Evolutionary conservation across 2,888 invertebrate genomes (phyloP).

Genomic region (Synergus japonicus): DNA sequence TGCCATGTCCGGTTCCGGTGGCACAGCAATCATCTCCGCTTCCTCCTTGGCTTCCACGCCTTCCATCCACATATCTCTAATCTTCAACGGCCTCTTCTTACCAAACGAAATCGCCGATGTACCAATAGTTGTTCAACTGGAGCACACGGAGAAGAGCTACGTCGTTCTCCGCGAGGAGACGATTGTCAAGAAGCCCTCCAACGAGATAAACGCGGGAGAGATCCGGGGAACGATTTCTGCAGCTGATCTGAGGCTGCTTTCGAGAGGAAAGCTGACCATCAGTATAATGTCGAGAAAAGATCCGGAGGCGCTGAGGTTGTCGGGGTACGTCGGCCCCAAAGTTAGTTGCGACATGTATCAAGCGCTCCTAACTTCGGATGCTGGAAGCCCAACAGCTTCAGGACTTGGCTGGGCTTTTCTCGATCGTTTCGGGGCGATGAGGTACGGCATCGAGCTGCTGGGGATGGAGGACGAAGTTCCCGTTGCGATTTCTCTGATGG

Average conservation of each 20-base stretch:
- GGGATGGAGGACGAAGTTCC: constrained; percentile 78
- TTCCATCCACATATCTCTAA: constrained; percentile 87
- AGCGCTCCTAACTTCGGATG: constrained; percentile 81
- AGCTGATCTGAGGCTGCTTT: constrained; percentile 86
- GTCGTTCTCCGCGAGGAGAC: constrained; percentile 86
- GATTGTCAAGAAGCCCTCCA: constrained; percentile 84
- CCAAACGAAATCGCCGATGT: constrained; percentile 83
- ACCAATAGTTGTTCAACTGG: constrained; percentile 84
- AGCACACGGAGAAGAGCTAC: constrained; percentile 85
- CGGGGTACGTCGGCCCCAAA: constrained; percentile 86
- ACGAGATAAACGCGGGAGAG: constrained; percentile 88
- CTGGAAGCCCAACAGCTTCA: constrained; percentile 74
- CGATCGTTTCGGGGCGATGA: constrained; percentile 87
- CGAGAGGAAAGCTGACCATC: constrained; percentile 86
- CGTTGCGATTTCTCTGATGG: constrained; percentile 83
- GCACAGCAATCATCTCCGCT: constrained; percentile 91
- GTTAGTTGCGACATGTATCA: constrained; percentile 90
- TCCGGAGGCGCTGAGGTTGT: constrained; percentile 82
- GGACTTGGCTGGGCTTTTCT: constrained; percentile 89
- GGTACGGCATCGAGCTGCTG: constrained; percentile 82
- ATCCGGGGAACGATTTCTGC: constrained; percentile 88
- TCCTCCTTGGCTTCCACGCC: constrained; percentile 87
- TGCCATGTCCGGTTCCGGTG: constrained; percentile 84
- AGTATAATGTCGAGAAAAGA: constrained; percentile 85
- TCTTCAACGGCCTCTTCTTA: constrained; percentile 90